A percentile compares a stretch with the other conserved stretches of the same genome.
Conservation (phyloP, 2,888 invertebrate genomes). For the Coremacera marginata region DNA sequence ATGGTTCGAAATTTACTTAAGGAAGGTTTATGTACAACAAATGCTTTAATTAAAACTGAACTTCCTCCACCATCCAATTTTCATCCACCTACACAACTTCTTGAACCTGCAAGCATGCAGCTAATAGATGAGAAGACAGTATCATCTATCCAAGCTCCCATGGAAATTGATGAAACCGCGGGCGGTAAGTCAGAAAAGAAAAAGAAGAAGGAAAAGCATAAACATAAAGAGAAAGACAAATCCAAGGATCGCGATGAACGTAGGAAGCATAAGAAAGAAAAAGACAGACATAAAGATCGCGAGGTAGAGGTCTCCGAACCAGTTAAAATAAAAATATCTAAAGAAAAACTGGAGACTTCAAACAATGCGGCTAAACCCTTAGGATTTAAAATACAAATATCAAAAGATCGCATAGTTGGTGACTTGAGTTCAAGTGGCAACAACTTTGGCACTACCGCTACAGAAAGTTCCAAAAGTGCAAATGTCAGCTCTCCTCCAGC, state of each 20-base stretch:
- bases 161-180: background rate
- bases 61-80: slow-evolving; percentile 58
- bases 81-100: slow-evolving; percentile 62
- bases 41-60: slow-evolving; percentile 60
- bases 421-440: slow-evolving; percentile 56
- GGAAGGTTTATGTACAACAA: slow-evolving; percentile 72
- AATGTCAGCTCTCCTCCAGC: slow-evolving; percentile 62
- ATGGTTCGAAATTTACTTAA: slow-evolving; percentile 79
- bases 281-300: slow-evolving; percentile 70
- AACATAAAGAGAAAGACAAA: slow-evolving; percentile 84
- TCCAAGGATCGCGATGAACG: slow-evolving; percentile 75
- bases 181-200: slow-evolving; percentile 70
- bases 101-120: slow-evolving; percentile 57
- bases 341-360: slow-evolving; percentile 71
- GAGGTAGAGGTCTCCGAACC: slow-evolving; percentile 54
- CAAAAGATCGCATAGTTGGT: slow-evolving; percentile 79
- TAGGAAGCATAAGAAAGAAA: slow-evolving; percentile 80
- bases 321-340: slow-evolving; percentile 74
- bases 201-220: slow-evolving; percentile 83
- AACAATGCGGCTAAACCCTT: slow-evolving; percentile 53
- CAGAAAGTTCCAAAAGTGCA: slow-evolving; percentile 34
- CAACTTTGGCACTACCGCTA: slow-evolving; percentile 50
- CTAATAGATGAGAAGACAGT: slow-evolving; percentile 42
- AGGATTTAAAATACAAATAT: slow-evolving; percentile 85
- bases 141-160: background rate